phyloP scores from a whole-genome alignment of 1,140 invertebrate genomes.

The Drosophila tsacasi region DNA sequence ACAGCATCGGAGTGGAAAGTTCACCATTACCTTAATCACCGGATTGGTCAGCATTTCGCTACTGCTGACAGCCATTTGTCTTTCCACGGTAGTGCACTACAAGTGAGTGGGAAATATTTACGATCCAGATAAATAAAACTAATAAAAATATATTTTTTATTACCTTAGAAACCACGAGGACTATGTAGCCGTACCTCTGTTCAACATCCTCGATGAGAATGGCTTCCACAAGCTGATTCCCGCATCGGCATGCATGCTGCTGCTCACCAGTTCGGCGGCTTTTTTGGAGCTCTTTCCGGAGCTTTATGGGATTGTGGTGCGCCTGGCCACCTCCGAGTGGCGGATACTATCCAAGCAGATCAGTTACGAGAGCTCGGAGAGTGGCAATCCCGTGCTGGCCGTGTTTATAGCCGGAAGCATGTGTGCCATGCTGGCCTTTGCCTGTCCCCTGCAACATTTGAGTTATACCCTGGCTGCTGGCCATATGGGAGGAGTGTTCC shows the following conservation, averaged over 20 bases:
- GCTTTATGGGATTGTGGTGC: conserved; percentile 87
- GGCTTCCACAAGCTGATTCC: conserved; percentile 88
- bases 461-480: conserved; percentile 79
- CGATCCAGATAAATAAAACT: not conserved
- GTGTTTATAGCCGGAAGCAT: conserved; percentile 89
- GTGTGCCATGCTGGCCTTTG: conserved; percentile 89
- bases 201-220: conserved; percentile 87
- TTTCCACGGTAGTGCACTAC: conserved; percentile 75
- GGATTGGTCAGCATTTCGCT: conserved; percentile 63
- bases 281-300: conserved; percentile 88
- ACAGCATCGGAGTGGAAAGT: conserved; percentile 58
- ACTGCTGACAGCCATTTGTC: conserved; percentile 67
- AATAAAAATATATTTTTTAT: not conserved
- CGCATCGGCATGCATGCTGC: conserved; percentile 87
- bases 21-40: conserved; percentile 55
- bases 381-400: conserved; percentile 89
- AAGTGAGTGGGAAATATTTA: conserved; percentile 54
- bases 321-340: conserved; percentile 88
- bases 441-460: conserved; percentile 87
- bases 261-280: conserved; percentile 87
- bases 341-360: conserved; percentile 88
- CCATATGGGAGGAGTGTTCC: conserved; percentile 65
- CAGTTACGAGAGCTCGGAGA: conserved; percentile 88
- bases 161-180: conserved; percentile 55
- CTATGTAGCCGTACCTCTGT: conserved; percentile 87